A percentile compares a stretch with the other conserved stretches of the same genome.
phyloP scores from a whole-genome alignment of 2,888 invertebrate genomes.

The Uropetala carovei region DNA sequence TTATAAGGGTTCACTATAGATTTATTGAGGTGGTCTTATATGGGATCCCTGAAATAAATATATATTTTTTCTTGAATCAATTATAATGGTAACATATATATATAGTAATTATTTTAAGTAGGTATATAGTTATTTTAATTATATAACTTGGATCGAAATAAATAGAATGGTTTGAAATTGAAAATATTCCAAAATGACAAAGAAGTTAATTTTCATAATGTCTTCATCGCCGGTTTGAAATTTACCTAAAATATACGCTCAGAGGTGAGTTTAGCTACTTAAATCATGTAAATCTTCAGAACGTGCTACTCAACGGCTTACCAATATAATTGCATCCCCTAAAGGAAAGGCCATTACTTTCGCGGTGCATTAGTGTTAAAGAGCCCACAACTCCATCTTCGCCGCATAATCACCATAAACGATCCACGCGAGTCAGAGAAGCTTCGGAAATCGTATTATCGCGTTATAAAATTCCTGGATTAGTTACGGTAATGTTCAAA shows the following conservation, averaged over 20 bases:
- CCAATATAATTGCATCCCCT: neutral
- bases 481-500: neutral
- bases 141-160: too few species aligned
- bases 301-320: neutral
- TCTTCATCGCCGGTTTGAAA: neutral
- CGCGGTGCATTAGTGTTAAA: neutral
- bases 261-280: neutral
- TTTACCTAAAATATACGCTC: neutral
- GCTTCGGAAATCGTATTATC: neutral
- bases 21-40: too few species aligned
- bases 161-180: too few species aligned
- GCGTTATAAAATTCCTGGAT: neutral
- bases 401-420: constrained; percentile 7
- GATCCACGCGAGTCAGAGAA: neutral
- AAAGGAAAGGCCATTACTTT: neutral
- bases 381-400: neutral
- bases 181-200: too few species aligned
- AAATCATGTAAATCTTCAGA: neutral
- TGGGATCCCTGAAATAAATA: too few species aligned
- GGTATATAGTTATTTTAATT: too few species aligned
- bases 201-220: neutral
- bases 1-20: too few species aligned
- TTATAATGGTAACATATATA: too few species aligned
- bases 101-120: too few species aligned
- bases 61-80: too few species aligned